Conservation (phyloP, 2,888 invertebrate genomes). For the Prostheceraeus crozeri region DNA sequence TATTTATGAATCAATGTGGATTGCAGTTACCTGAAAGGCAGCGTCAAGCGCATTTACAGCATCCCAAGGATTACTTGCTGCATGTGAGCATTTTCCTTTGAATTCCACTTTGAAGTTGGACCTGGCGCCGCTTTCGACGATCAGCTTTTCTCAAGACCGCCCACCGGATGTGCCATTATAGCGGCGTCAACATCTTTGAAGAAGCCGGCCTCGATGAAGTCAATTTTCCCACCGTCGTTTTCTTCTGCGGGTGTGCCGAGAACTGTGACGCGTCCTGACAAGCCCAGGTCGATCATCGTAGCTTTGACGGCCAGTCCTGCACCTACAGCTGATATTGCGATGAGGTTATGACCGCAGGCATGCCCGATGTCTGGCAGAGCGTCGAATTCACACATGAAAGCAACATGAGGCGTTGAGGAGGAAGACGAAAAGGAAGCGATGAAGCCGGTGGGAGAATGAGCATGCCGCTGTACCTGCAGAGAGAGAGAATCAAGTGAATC, state of each 20-base stretch:
- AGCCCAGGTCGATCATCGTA: no score
- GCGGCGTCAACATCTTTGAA: constrained; percentile 43
- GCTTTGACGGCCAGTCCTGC: no score
- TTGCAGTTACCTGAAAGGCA: constrained; percentile 52
- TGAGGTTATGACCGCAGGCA: no score
- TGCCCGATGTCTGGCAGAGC: constrained; percentile 44
- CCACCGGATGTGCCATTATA: constrained; percentile 44
- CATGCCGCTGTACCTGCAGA: no score
- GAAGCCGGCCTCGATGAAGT: constrained; percentile 42
- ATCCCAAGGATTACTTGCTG: constrained; percentile 48
- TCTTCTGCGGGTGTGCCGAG: constrained; percentile 44
- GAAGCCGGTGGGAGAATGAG: no score
- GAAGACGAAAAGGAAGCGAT: no score
- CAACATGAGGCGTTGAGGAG: no score
- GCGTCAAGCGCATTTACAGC: constrained; percentile 57
- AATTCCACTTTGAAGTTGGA: constrained; percentile 34
- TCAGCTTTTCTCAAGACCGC: constrained; percentile 22
- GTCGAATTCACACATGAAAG: constrained; percentile 55
- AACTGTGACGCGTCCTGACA: no score
- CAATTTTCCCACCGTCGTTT: constrained; percentile 43
- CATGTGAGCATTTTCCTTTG: constrained; percentile 45
- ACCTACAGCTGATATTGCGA: no score
- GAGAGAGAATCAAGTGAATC: no score
- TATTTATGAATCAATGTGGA: no score
- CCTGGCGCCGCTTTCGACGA: not conserved